Percentiles rank a stretch among this genome's conserved stretches.
Conservation (phyloP, 2,797 vertebrate genomes). For the Platyrinchus mystaceus region DNA sequence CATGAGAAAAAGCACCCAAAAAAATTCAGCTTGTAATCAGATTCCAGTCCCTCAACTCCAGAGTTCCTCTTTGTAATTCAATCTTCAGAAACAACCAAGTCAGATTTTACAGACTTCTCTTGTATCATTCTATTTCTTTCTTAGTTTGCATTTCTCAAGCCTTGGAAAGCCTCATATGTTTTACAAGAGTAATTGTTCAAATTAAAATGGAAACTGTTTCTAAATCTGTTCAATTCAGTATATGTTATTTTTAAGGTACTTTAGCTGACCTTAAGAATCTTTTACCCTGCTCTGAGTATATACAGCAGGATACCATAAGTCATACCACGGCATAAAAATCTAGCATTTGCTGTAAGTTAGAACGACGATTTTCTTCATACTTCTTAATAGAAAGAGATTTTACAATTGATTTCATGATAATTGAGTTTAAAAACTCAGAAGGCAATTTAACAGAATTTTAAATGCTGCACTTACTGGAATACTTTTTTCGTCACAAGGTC, state of each 20-base stretch:
- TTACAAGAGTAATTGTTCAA: slow-evolving; percentile 1
- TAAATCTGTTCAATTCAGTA: background rate
- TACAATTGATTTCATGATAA: slow-evolving; percentile 39
- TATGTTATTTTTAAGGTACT: background rate
- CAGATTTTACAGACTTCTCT: background rate
- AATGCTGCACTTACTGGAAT: slow-evolving; percentile 41
- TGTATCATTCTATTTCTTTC: background rate
- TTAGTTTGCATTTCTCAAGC: slow-evolving; percentile 24
- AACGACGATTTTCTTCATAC: background rate
- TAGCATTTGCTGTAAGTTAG: background rate
- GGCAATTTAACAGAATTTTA: slow-evolving; percentile 41
- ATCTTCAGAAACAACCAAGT: background rate
- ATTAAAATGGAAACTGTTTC: background rate
- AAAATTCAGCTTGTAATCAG: background rate
- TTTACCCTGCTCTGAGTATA: background rate
- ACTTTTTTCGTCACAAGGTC: slow-evolving; percentile 31
- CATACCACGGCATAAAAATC: background rate
- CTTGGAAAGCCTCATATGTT: background rate
- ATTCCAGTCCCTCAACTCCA: background rate
- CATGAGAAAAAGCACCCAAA: background rate
- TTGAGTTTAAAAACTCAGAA: slow-evolving; percentile 30
- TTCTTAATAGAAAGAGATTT: slow-evolving; percentile 8
- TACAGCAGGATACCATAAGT: background rate
- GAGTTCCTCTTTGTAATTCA: background rate
- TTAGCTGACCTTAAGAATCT: background rate